Percentiles rank a stretch among this genome's conserved stretches.
phyloP scores from a whole-genome alignment of 2,797 vertebrate genomes.

The Luscinia luscinia region DNA sequence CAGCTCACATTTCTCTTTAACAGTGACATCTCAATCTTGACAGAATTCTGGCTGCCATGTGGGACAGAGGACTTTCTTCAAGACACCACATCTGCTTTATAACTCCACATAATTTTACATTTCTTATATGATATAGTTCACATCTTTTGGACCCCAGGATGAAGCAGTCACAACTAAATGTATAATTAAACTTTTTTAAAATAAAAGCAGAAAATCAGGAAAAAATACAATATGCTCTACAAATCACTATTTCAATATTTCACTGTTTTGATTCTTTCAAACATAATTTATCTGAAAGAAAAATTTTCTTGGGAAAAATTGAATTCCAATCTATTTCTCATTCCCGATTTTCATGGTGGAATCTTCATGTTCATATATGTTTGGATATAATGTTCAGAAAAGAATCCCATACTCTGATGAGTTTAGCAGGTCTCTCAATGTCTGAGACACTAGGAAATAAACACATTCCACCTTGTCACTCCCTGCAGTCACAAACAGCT shows the following conservation, averaged over 20 bases:
- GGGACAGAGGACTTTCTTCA: not conserved
- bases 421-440: not conserved
- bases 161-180: not conserved
- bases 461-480: not conserved
- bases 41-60: not conserved
- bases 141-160: not conserved
- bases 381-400: not conserved
- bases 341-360: not conserved
- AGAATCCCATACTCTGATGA: not conserved
- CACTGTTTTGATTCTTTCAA: not conserved
- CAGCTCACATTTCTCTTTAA: not conserved
- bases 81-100: accelerated
- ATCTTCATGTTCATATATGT: not conserved
- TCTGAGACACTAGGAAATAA: not conserved
- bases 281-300: accelerated
- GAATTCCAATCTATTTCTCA: not conserved
- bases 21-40: not conserved
- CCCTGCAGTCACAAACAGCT: not conserved
- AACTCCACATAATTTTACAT: not conserved
- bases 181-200: not conserved
- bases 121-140: not conserved
- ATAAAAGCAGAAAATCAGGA: not conserved
- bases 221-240: not conserved
- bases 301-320: not conserved
- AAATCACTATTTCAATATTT: not conserved